Percentiles rank a stretch among this genome's conserved stretches.
Conservation (phyloP, 1,140 invertebrate genomes). For the Phymorhynchus buccinoides region DNA sequence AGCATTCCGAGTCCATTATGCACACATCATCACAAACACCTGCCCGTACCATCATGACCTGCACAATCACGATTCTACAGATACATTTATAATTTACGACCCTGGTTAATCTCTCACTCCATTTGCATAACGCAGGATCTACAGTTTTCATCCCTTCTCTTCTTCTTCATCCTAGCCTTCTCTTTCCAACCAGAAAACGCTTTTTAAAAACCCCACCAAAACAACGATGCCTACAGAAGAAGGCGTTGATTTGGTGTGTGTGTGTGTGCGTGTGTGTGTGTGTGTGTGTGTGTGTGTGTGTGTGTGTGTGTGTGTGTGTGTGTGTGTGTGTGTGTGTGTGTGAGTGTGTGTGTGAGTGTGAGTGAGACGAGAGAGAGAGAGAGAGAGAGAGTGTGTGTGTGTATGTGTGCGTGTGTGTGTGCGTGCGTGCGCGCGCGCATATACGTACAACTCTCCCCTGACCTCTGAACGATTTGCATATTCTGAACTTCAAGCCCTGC, state of each 20-base stretch:
- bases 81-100: background rate
- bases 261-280: background rate
- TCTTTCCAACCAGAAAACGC: background rate
- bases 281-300: background rate
- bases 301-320: background rate
- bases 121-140: no score
- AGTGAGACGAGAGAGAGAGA: background rate
- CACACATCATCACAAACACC: no score
- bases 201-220: background rate
- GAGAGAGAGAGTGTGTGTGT: background rate
- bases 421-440: no score
- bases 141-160: no score
- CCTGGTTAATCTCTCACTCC: background rate
- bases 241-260: background rate
- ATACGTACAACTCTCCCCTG: no score
- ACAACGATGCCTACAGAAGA: background rate
- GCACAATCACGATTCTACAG: no score
- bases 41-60: no score
- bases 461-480: no score
- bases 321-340: background rate
- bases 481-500: no score
- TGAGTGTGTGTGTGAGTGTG: background rate
- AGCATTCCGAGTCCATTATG: no score
- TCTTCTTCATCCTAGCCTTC: no score
- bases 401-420: background rate